A percentile compares a stretch with the other conserved stretches of the same genome.
Evolutionary conservation across 1,140 invertebrate species (phyloP).

Genomic region (Paralvinella palmiformis): DNA sequence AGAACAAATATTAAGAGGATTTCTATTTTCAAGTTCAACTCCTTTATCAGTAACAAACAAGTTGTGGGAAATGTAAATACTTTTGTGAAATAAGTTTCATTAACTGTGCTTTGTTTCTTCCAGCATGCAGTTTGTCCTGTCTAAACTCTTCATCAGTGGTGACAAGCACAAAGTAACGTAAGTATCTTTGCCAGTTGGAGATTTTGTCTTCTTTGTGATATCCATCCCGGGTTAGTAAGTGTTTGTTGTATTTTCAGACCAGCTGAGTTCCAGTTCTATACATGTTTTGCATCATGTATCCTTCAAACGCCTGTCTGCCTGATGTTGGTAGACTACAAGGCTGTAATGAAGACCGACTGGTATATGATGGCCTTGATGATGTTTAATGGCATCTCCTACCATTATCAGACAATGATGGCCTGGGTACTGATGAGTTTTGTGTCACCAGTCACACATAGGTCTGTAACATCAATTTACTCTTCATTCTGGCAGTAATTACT

Average conservation of each 20-base stretch:
- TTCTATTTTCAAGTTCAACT: too few relatives aligned
- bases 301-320: constrained; percentile 71
- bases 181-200: background rate
- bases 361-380: constrained; percentile 61
- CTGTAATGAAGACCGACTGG: constrained; percentile 48
- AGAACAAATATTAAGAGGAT: too few relatives aligned
- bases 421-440: constrained; percentile 82
- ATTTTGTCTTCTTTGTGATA: background rate
- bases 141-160: constrained; percentile 73
- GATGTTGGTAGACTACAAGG: constrained; percentile 60
- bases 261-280: constrained; percentile 79
- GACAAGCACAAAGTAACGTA: constrained; percentile 75
- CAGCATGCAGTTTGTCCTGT: constrained; percentile 77
- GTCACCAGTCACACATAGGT: constrained; percentile 82
- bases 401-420: constrained; percentile 80
- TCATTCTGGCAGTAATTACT: constrained; percentile 6
- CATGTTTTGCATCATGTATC: constrained; percentile 70
- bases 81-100: constrained; percentile 1
- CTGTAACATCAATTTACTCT: constrained; percentile 12
- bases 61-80: too few relatives aligned
- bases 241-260: constrained; percentile 58
- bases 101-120: constrained; percentile 32
- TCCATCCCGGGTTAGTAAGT: background rate
- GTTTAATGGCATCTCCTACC: constrained; percentile 76
- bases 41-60: too few relatives aligned